Conservation (phyloP, 2,113 vertebrate species). For the Alouatta palliata region DNA sequence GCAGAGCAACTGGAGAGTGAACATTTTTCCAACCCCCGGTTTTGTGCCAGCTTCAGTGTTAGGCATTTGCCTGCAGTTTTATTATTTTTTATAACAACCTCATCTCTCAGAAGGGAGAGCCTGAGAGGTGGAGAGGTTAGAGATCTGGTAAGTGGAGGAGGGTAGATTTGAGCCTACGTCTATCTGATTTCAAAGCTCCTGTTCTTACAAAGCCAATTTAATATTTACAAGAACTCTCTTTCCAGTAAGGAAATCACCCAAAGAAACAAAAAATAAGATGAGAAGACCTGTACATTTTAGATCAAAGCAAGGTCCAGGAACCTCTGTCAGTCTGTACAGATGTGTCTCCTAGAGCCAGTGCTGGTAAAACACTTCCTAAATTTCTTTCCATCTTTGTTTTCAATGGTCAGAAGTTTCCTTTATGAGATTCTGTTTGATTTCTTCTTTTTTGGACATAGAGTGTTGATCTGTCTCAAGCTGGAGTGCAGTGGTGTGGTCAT, state of each 20-base stretch:
- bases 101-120: neutral
- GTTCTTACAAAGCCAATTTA: slow-evolving; percentile 10
- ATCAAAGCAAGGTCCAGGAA: neutral
- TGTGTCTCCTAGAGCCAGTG: neutral
- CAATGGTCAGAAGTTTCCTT: neutral
- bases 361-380: neutral
- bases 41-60: neutral
- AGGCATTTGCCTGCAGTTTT: neutral
- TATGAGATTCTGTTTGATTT: neutral
- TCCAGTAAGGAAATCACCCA: neutral
- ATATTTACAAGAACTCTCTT: neutral
- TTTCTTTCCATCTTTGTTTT: neutral
- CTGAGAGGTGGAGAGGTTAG: neutral
- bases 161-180: neutral
- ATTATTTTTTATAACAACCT: neutral
- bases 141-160: neutral
- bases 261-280: neutral
- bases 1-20: neutral
- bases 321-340: neutral
- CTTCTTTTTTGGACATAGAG: neutral
- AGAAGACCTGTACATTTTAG: neutral
- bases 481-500: too few species aligned
- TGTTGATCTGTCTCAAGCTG: too few species aligned
- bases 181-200: slow-evolving; percentile 27
- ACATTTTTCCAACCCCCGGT: neutral